These are phyloP conservation scores for Rafetus swinhoei DNA, from an alignment of 2,113 vertebrate species.

Conservation along the genomic window DNA sequence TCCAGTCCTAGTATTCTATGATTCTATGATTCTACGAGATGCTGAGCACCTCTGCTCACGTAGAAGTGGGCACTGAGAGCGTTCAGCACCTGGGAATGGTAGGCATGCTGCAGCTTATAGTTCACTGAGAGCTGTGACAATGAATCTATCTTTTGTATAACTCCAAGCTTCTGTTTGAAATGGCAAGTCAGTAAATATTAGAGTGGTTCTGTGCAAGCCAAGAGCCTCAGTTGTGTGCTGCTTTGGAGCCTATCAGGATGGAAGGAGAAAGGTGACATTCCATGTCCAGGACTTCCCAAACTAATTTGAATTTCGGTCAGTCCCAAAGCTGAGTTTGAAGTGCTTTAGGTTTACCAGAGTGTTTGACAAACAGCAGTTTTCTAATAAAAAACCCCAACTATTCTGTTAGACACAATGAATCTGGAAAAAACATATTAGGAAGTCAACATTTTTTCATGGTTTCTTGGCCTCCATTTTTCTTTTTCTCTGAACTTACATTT, in stretches of 20 bases:
- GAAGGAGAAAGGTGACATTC: neutral
- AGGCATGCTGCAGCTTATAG: neutral
- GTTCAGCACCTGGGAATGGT: neutral
- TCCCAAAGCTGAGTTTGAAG: neutral
- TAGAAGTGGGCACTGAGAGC: neutral
- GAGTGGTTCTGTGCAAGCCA: neutral
- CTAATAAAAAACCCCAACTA: neutral
- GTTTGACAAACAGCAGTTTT: neutral
- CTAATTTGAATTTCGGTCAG: neutral
- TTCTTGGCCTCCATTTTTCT: neutral
- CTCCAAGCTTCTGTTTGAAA: neutral
- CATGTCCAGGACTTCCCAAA: neutral
- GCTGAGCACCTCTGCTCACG: neutral
- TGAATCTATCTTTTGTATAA: neutral
- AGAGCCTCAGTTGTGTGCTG: neutral
- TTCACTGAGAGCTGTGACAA: neutral
- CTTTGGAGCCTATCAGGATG: neutral
- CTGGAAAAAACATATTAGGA: neutral
- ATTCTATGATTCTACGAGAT: no score
- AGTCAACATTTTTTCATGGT: neutral
- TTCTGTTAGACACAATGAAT: neutral
- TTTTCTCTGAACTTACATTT: accelerated
- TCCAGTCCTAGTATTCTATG: no score
- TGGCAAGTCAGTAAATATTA: neutral
- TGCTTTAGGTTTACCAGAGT: neutral